A percentile compares a stretch with the other conserved stretches of the same genome.
Conservation (phyloP, 2,113 vertebrate genomes). For the Albula goreensis region DNA sequence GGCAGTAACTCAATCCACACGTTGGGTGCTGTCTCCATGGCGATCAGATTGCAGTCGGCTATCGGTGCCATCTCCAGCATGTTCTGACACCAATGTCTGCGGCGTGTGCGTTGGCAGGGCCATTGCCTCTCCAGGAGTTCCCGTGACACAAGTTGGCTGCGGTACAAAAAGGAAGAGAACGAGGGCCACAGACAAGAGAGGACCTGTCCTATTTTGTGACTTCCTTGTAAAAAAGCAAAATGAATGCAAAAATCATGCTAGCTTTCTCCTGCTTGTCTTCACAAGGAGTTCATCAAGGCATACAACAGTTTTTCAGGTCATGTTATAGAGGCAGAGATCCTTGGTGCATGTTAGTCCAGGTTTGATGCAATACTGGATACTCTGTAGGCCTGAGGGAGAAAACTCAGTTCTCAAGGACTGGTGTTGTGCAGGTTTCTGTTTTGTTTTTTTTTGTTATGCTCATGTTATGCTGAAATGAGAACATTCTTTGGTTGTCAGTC, state of each 20-base stretch:
- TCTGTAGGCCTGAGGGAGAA: no score
- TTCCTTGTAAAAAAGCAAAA: not conserved
- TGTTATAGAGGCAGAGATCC: no score
- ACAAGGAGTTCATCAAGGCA: no score
- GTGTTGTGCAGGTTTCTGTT: no score
- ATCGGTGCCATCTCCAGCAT: slow-evolving; percentile 12
- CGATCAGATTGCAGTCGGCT: slow-evolving; percentile 16
- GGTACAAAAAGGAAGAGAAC: not conserved
- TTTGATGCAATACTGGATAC: no score
- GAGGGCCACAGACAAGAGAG: not conserved
- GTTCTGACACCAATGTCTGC: not conserved
- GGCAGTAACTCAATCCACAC: not conserved
- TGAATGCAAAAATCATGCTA: not conserved
- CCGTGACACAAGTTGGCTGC: not conserved
- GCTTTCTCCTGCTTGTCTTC: not conserved
- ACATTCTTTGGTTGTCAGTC: no score
- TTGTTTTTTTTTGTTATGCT: no score
- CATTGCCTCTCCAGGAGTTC: not conserved
- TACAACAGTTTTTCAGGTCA: no score
- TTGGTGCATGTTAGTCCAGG: no score
- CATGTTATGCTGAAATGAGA: no score
- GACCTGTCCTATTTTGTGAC: not conserved
- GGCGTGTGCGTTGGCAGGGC: not conserved
- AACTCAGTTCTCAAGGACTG: no score
- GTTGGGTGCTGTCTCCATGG: not conserved